Evolutionary conservation across 1,140 invertebrate species (phyloP).

Genomic region (Eriocheir sinensis): DNA sequence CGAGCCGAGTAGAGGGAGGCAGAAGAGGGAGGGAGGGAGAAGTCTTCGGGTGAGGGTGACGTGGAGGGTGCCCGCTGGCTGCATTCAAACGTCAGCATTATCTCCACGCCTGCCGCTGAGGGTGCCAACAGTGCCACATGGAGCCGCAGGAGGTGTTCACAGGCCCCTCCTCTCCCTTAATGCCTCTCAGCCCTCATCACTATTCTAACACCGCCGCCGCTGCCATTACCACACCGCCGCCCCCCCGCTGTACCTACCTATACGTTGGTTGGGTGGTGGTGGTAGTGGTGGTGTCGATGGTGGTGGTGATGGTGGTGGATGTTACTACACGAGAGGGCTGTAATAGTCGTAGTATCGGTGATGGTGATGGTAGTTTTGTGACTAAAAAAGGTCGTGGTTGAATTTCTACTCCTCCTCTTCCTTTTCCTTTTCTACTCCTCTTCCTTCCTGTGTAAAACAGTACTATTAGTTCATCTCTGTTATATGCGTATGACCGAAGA

Average conservation of each 20-base stretch:
- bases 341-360: too few species aligned
- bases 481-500: too few species aligned
- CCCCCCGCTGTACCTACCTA: background rate
- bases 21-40: background rate
- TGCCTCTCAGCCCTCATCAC: background rate
- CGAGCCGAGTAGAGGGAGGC: background rate
- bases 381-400: too few species aligned
- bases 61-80: background rate
- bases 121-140: background rate
- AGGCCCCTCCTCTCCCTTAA: background rate
- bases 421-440: too few species aligned
- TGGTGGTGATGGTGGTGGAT: too few species aligned
- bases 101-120: background rate
- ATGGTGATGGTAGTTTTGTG: too few species aligned
- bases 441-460: too few species aligned
- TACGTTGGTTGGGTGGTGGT: too few species aligned
- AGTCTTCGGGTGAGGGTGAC: background rate
- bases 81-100: background rate
- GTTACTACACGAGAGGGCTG: too few species aligned
- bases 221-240: background rate
- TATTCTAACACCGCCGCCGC: background rate
- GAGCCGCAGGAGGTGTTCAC: background rate
- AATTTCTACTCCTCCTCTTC: too few species aligned
- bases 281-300: too few species aligned
- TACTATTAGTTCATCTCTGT: too few species aligned